Conservation (phyloP, 2,113 vertebrate species). For the Solenodon paradoxus region DNA sequence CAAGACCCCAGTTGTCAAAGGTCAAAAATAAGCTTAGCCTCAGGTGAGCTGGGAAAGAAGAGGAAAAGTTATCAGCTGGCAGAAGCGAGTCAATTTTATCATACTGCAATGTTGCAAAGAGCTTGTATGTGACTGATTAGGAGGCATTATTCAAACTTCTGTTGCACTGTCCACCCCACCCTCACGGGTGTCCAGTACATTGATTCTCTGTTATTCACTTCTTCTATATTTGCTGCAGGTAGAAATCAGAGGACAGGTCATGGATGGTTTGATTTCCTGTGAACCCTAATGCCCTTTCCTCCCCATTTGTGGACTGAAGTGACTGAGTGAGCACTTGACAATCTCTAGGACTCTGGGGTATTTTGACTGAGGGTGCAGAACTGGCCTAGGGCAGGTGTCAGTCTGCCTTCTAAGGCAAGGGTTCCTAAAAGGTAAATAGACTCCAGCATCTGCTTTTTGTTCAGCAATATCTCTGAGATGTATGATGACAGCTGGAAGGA, state of each 20-base stretch:
- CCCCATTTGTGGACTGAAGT: background rate
- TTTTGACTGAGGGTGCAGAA: background rate
- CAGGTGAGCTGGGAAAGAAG: background rate
- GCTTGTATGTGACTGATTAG: accelerated
- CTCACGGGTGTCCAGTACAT: background rate
- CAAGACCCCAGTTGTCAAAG: too few relatives aligned
- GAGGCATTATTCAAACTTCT: accelerated
- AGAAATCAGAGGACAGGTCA: background rate
- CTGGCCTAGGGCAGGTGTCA: background rate
- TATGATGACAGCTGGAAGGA: background rate
- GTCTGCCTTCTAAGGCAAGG: background rate
- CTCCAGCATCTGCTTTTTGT: background rate
- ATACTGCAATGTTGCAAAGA: too few relatives aligned
- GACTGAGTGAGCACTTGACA: background rate
- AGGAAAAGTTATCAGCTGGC: background rate
- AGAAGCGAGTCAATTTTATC: background rate
- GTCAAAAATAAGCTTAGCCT: background rate
- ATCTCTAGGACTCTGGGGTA: background rate
- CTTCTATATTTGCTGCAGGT: background rate
- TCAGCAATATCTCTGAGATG: too few relatives aligned
- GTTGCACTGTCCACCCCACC: accelerated
- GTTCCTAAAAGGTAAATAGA: background rate
- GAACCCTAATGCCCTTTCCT: background rate
- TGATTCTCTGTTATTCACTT: background rate
- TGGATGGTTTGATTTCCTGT: background rate